A percentile compares a stretch with the other conserved stretches of the same genome.
phyloP scores from a whole-genome alignment of 2,888 invertebrate genomes.

The Vesta saturnalis region DNA sequence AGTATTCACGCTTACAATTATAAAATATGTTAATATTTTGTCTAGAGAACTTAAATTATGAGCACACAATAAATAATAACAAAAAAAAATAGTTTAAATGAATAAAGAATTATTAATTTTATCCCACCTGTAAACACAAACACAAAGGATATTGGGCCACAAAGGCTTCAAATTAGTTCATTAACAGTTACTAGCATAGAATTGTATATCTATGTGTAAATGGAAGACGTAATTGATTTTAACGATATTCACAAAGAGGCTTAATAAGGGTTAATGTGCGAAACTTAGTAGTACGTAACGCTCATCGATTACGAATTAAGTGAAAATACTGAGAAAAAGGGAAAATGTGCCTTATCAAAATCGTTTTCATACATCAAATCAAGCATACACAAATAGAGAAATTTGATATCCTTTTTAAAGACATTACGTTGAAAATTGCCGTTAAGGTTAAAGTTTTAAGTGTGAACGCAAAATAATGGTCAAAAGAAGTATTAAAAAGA shows the following conservation, averaged over 20 bases:
- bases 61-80: too few species aligned
- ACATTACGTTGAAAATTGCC: slow-evolving; percentile 43
- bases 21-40: too few species aligned
- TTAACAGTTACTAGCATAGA: not conserved
- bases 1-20: too few species aligned
- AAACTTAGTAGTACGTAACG: too few species aligned
- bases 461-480: slow-evolving; percentile 42
- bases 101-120: not conserved
- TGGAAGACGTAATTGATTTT: not conserved
- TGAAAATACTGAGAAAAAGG: too few species aligned
- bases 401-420: slow-evolving; percentile 37
- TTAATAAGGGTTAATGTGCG: not conserved
- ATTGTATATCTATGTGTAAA: not conserved
- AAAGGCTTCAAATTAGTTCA: not conserved
- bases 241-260: not conserved
- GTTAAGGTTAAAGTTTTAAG: slow-evolving; percentile 40
- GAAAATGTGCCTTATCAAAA: slow-evolving; percentile 9
- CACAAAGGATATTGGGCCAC: not conserved
- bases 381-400: slow-evolving; percentile 31
- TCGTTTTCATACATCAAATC: slow-evolving; percentile 27
- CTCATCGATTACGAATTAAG: not conserved
- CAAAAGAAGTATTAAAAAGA: slow-evolving; percentile 20
- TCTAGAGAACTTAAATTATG: too few species aligned
- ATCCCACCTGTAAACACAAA: not conserved
- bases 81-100: too few species aligned